Evolutionary conservation across 2,888 invertebrate genomes (phyloP), one percentile per base, ranked within the genome.

Genomic region (Cryptosula pallasiana): DNA sequence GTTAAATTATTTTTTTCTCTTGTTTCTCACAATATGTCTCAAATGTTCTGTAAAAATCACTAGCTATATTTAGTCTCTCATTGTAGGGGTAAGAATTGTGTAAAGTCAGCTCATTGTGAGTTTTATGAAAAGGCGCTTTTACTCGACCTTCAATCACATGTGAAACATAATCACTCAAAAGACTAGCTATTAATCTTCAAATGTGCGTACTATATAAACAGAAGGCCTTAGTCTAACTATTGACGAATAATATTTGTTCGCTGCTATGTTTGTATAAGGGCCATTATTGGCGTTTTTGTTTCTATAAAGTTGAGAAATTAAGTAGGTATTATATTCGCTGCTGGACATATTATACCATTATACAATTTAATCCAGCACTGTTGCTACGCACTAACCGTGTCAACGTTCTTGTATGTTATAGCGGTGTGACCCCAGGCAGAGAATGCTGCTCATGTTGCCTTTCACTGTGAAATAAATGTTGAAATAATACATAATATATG

Each of bases 221-320:
- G 20, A 5, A 32, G 32, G 2, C 13, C 63, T 32, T 63, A 63
- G 34, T 25, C 20, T 3, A 25, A 63, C 9, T 63, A 27, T 63
- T 63, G 63, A 63, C 32, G 63, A 27, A 63, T 29, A 63, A 63
- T 63, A 63, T 63, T 63, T 27, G 32, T n/a, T 63, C 63, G 25
- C 32, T 13, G 27, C 32, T 63, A 3, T 63, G 32, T 63, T 63
- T 63, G 63, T 13, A 32, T 32, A 63, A 34, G 27, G 27, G 9
- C 63, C 63, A 32, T 63, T 63, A 63, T 63, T 27, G 32, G 32
- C 27, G 27, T 32, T 57, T n/a, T 57, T 32, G 27, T 63, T 63
- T 63, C 63, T 13, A 9, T 9, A 63, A 63, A 63, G 32, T 32
- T 63, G 27, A 32, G 25, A 45, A 45, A 45, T 45, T 45, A 45